These are phyloP conservation scores for Hyphantria cunea DNA, from an alignment of 1,140 invertebrate species.

Conservation along the genomic window DNA sequence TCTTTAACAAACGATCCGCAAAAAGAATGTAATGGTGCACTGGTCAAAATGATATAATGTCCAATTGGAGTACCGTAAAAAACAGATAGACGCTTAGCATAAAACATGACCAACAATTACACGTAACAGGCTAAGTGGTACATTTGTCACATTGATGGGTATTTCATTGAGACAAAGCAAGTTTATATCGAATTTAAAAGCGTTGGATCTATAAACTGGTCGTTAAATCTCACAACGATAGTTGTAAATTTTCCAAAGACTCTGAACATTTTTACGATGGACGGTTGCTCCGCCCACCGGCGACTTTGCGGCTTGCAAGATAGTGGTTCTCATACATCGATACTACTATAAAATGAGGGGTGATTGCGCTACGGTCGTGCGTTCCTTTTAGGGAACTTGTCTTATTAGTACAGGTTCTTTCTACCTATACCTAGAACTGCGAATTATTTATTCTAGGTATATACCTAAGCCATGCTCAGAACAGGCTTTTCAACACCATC, in stretches of 20 bases:
- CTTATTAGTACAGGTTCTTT: slow-evolving; percentile 14
- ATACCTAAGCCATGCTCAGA: too few species aligned
- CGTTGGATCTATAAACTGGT: slow-evolving; percentile 73
- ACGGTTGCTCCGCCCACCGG: slow-evolving; percentile 67
- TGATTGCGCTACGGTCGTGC: slow-evolving; percentile 20
- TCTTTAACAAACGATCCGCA: neutral
- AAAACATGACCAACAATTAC: slow-evolving; percentile 33
- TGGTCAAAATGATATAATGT: slow-evolving; percentile 9
- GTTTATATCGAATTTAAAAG: slow-evolving; percentile 72
- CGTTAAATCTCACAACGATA: slow-evolving; percentile 76
- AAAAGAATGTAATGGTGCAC: slow-evolving; percentile 1
- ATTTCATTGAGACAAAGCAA: slow-evolving; percentile 62
- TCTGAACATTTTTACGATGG: slow-evolving; percentile 70
- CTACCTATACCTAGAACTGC: slow-evolving; percentile 2
- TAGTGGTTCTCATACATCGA: slow-evolving; percentile 60
- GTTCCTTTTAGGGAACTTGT: slow-evolving; percentile 15
- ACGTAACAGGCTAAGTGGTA: slow-evolving; percentile 34
- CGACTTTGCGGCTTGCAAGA: slow-evolving; percentile 59
- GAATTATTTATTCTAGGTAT: too few species aligned
- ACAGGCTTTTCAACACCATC: too few species aligned
- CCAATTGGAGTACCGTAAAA: slow-evolving; percentile 10
- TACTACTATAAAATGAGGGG: slow-evolving; percentile 61
- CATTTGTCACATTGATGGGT: slow-evolving; percentile 46
- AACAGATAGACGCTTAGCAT: slow-evolving; percentile 20
- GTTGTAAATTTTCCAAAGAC: slow-evolving; percentile 74